A percentile compares a stretch with the other conserved stretches of the same genome.
phyloP scores from a whole-genome alignment of 2,797 vertebrate species.

The Semaprochilodus insignis region DNA sequence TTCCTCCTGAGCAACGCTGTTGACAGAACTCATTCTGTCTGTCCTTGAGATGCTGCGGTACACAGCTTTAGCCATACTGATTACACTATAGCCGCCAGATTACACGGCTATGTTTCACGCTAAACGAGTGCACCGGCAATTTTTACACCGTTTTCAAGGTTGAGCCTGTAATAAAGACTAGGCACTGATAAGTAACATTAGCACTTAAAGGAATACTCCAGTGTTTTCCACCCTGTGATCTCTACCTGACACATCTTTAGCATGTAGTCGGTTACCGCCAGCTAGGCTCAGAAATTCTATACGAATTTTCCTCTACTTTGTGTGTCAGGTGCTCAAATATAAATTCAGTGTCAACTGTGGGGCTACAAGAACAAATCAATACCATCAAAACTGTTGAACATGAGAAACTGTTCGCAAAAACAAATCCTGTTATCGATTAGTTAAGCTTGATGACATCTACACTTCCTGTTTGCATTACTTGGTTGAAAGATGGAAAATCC shows the following conservation, averaged over 20 bases:
- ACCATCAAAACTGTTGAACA: no score
- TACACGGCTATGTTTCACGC: neutral
- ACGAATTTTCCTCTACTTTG: no score
- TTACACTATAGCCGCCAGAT: conserved; percentile 6
- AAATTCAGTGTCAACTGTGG: no score
- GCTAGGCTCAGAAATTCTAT: neutral
- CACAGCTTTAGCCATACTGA: conserved; percentile 28
- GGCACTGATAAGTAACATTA: neutral
- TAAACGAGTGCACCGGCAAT: neutral
- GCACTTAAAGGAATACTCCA: neutral
- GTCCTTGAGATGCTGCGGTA: conserved; percentile 25
- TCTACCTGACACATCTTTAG: neutral
- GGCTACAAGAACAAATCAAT: no score
- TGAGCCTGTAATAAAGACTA: neutral
- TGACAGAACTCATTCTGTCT: conserved; percentile 37
- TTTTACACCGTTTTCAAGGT: neutral
- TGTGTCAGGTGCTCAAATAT: no score
- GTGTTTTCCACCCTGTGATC: neutral
- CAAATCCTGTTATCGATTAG: no score
- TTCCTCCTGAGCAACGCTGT: conserved; percentile 27
- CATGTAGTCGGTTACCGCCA: neutral
- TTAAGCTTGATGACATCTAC: no score
- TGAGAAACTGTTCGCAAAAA: no score
- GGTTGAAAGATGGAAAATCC: no score
- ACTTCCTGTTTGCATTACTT: no score